Evolutionary conservation across 1,140 invertebrate genomes (phyloP).

Genomic region (Atopsyche davidsoni): DNA sequence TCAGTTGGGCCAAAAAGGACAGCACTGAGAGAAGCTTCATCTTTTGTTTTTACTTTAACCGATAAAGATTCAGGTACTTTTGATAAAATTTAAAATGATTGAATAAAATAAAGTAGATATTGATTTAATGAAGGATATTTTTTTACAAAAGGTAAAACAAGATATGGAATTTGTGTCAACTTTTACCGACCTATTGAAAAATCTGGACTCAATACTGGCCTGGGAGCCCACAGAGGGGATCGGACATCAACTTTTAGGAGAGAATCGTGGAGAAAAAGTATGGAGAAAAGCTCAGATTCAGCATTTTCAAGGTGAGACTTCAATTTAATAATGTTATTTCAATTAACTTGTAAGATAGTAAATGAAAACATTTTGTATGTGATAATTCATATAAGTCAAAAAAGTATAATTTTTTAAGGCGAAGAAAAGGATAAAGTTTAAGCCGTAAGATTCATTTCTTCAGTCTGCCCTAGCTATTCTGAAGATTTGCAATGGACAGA

Average conservation of each 20-base stretch:
- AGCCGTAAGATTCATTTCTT: too few species aligned
- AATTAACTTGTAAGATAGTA: too few species aligned
- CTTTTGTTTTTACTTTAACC: constrained; percentile 97
- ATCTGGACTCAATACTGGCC: constrained; percentile 32
- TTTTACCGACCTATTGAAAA: constrained; percentile 90
- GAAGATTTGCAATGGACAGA: too few species aligned
- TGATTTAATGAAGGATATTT: background rate
- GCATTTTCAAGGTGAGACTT: constrained; percentile 79
- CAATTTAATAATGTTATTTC: too few species aligned
- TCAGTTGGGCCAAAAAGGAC: constrained; percentile 82
- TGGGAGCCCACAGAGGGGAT: constrained; percentile 34
- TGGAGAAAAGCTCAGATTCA: constrained; percentile 86
- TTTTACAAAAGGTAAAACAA: constrained; percentile 60
- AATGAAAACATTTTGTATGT: too few species aligned
- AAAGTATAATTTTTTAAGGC: too few species aligned
- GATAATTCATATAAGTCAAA: too few species aligned
- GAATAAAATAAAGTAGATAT: constrained; percentile 4
- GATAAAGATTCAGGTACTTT: constrained; percentile 93
- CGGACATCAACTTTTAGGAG: constrained; percentile 63
- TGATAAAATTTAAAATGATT: background rate
- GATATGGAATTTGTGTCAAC: constrained; percentile 96
- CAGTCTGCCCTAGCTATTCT: too few species aligned
- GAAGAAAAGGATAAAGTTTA: too few species aligned
- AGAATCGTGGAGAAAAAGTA: constrained; percentile 82
- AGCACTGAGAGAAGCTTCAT: constrained; percentile 81